Conservation (phyloP, 2,888 invertebrate genomes). For the Clistopyga incitator region DNA sequence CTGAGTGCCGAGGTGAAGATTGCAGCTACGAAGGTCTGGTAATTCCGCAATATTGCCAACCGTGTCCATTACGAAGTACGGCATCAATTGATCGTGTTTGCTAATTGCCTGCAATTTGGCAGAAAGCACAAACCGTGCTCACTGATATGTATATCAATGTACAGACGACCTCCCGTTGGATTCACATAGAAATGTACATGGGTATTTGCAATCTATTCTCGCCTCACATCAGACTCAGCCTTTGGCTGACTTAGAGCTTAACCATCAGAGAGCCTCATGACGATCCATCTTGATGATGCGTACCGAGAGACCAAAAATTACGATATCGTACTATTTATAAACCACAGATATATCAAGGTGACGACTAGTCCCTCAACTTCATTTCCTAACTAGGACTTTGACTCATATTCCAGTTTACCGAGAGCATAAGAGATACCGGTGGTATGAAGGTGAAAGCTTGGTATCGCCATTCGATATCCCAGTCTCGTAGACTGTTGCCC, state of each 20-base stretch:
- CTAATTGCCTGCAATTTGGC: constrained; percentile 66
- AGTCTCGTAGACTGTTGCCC: constrained; percentile 26
- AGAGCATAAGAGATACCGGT: constrained; percentile 4
- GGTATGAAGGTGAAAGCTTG: constrained; percentile 16
- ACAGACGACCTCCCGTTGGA: constrained; percentile 7
- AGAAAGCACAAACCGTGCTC: constrained; percentile 12
- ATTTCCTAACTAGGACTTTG: constrained; percentile 24
- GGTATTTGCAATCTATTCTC: constrained; percentile 71
- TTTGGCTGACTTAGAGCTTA: constrained; percentile 73
- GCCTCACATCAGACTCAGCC: constrained; percentile 42
- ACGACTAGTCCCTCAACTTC: constrained; percentile 19
- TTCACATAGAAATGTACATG: constrained; percentile 8
- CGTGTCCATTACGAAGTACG: constrained; percentile 89
- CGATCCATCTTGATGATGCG: constrained; percentile 71
- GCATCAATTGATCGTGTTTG: constrained; percentile 86
- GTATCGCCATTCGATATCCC: constrained; percentile 32
- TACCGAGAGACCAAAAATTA: constrained; percentile 29
- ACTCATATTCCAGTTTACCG: constrained; percentile 20
- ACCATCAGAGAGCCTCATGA: constrained; percentile 79
- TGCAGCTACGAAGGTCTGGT: constrained; percentile 89
- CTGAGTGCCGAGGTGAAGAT: constrained; percentile 89
- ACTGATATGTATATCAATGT: constrained; percentile 22
- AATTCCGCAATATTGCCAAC: constrained; percentile 88
- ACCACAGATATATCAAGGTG: not conserved
- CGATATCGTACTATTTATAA: constrained; percentile 9